These are phyloP conservation scores for Mylabris phalerata DNA, from an alignment of 1,140 invertebrate species.

Conservation along the genomic window DNA sequence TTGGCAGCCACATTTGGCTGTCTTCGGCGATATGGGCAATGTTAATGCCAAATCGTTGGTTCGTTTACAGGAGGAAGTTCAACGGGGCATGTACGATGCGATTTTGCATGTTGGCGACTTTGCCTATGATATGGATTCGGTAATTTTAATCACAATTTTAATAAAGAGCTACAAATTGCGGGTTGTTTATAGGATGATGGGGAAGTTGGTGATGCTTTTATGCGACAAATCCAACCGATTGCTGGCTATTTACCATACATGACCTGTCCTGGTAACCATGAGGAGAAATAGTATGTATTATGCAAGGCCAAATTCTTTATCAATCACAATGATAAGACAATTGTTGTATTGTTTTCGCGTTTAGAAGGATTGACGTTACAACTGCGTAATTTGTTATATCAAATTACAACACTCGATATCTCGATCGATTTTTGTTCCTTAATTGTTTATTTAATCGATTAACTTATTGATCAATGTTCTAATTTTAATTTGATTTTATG, in stretches of 20 bases:
- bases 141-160: conserved; percentile 33
- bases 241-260: conserved; percentile 87
- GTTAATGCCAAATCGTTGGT: conserved; percentile 78
- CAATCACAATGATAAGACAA: no score
- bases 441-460: no score
- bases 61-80: conserved; percentile 72
- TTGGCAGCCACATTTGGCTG: conserved; percentile 74
- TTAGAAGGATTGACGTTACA: no score
- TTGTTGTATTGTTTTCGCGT: no score
- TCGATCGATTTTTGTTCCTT: no score
- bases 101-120: conserved; percentile 93
- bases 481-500: no score
- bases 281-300: conserved; percentile 69
- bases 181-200: conserved; percentile 54
- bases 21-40: conserved; percentile 90
- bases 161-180: not conserved
- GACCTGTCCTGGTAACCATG: conserved; percentile 88
- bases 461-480: no score
- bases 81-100: conserved; percentile 74
- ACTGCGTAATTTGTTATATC: no score
- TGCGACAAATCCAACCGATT: conserved; percentile 80
- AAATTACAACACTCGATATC: no score
- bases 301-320: not conserved
- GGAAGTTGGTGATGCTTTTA: conserved; percentile 79
- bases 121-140: conserved; percentile 89